Conservation (phyloP, 2,888 invertebrate species). For the Automeris io region DNA sequence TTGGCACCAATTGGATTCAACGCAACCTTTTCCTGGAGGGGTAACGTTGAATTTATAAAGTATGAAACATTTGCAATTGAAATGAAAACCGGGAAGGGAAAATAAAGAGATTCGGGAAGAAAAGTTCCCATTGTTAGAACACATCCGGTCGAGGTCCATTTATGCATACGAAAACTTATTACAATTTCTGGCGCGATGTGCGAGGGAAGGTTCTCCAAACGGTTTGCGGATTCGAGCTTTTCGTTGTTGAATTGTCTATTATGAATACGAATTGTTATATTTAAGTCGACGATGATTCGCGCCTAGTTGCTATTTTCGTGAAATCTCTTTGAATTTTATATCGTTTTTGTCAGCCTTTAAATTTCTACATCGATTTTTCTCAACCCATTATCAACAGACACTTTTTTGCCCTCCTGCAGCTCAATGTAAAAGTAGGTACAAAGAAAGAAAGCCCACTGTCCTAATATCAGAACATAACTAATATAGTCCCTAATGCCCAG, state of each 20-base stretch:
- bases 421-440: too few relatives aligned
- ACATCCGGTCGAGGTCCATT: slow-evolving; percentile 57
- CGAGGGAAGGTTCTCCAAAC: not conserved
- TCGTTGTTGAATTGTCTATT: slow-evolving; percentile 2
- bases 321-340: not conserved
- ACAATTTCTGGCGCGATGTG: slow-evolving; percentile 26
- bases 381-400: too few relatives aligned
- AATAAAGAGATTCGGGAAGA: slow-evolving; percentile 50
- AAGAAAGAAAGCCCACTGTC: too few relatives aligned
- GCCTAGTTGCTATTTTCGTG: not conserved
- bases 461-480: too few relatives aligned
- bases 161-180: slow-evolving; percentile 68
- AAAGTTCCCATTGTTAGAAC: slow-evolving; percentile 60
- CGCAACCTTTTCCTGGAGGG: slow-evolving; percentile 35
- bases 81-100: slow-evolving; percentile 58
- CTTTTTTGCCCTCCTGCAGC: too few relatives aligned
- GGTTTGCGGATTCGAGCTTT: slow-evolving; percentile 1
- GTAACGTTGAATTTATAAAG: slow-evolving; percentile 60
- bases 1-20: slow-evolving; percentile 54
- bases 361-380: too few relatives aligned
- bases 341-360: not conserved
- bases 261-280: slow-evolving; percentile 1
- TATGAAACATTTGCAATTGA: slow-evolving; percentile 68
- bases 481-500: too few relatives aligned
- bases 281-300: not conserved